These are phyloP conservation scores for Acronicta psi DNA, from an alignment of 2,888 invertebrate genomes.

Conservation along the genomic window DNA sequence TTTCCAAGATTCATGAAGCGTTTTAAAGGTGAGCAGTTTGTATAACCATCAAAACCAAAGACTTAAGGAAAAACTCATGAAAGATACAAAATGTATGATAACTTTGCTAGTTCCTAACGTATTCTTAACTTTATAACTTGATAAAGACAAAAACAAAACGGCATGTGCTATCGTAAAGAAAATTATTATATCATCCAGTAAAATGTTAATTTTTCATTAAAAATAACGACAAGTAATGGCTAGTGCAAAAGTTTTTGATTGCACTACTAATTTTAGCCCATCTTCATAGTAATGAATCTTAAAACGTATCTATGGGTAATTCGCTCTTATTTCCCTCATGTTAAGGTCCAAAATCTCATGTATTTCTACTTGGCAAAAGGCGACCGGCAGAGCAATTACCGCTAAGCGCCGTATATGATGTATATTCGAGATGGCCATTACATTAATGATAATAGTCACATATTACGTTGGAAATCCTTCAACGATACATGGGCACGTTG, in stretches of 20 bases:
- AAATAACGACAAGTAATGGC: constrained; percentile 22
- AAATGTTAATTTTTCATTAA: constrained; percentile 19
- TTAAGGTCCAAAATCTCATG: constrained; percentile 29
- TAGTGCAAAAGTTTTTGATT: constrained; percentile 45
- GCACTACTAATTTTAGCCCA: constrained; percentile 45
- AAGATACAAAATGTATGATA: not conserved
- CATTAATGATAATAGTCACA: constrained; percentile 44
- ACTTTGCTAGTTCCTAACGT: not conserved
- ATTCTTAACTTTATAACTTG: not conserved
- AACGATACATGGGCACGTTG: constrained; percentile 30
- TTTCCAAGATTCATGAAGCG: constrained; percentile 28
- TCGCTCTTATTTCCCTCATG: not conserved
- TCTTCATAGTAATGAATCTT: constrained; percentile 41
- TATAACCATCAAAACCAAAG: not conserved
- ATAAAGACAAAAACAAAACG: not conserved
- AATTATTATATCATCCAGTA: constrained; percentile 5
- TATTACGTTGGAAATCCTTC: constrained; percentile 37
- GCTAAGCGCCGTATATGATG: constrained; percentile 48
- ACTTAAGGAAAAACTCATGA: not conserved
- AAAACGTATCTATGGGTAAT: not conserved
- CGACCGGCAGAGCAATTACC: constrained; percentile 37
- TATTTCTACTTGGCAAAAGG: constrained; percentile 10
- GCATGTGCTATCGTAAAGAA: not conserved
- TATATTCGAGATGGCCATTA: constrained; percentile 47
- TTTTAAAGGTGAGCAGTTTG: constrained; percentile 12